These are phyloP conservation scores for Anastatus disparis DNA, from an alignment of 1,140 invertebrate species.

Conservation along the genomic window DNA sequence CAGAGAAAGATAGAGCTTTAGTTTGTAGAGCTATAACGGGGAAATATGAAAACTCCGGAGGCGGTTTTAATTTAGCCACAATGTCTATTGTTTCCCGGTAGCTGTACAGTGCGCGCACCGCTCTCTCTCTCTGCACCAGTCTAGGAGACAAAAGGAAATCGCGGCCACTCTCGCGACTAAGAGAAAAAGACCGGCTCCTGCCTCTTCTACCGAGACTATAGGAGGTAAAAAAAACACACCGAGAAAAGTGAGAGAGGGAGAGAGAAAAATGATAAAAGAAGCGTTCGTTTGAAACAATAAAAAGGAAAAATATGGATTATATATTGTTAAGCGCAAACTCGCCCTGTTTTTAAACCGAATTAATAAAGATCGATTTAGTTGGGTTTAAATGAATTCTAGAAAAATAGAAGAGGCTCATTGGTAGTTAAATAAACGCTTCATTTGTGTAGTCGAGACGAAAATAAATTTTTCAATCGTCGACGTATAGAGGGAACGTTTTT, in stretches of 20 bases:
- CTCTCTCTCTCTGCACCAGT: slow-evolving; percentile 14
- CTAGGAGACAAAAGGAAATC: slow-evolving; percentile 53
- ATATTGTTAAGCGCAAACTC: neutral
- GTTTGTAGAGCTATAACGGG: slow-evolving; percentile 49
- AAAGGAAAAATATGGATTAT: neutral
- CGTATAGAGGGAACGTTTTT: too few species aligned
- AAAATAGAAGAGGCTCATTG: too few species aligned
- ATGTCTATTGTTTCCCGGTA: slow-evolving; percentile 63
- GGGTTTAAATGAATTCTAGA: too few species aligned
- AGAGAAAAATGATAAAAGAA: neutral
- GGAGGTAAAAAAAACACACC: neutral
- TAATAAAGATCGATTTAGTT: slow-evolving; percentile 11
- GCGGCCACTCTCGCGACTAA: slow-evolving; percentile 24
- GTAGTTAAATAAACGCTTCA: too few species aligned
- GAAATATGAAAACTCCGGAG: slow-evolving; percentile 66
- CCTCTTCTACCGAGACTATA: neutral
- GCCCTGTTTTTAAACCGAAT: neutral
- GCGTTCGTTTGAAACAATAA: neutral
- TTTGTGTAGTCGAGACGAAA: too few species aligned
- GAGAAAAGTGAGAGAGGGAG: neutral
- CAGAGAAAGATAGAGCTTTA: neutral
- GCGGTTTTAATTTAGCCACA: slow-evolving; percentile 67
- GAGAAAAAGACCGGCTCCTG: neutral
- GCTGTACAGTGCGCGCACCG: slow-evolving; percentile 43
- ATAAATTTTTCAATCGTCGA: too few species aligned